These are phyloP conservation scores for Dryocosmus kuriphilus DNA, from an alignment of 2,888 invertebrate species.

Conservation along the genomic window DNA sequence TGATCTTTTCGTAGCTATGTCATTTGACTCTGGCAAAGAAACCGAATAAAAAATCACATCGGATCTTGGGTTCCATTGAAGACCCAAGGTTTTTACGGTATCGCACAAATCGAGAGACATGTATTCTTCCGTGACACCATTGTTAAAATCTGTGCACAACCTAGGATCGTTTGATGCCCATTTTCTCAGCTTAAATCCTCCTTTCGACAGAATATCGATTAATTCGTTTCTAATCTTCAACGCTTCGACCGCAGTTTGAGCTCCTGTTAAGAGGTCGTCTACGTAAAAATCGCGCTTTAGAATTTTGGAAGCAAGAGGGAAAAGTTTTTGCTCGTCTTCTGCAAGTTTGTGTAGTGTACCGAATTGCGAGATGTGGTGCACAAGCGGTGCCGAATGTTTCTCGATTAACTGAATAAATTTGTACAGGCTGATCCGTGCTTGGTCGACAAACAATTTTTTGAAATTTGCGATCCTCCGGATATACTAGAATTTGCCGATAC, in stretches of 20 bases:
- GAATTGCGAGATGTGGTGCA: constrained; percentile 42
- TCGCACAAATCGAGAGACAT: too few species aligned
- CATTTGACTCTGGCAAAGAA: neutral
- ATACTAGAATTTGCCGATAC: constrained; percentile 55
- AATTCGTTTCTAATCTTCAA: too few species aligned
- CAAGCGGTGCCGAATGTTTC: constrained; percentile 42
- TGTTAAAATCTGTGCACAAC: neutral
- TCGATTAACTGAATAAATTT: constrained; percentile 46
- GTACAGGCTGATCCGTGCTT: constrained; percentile 41
- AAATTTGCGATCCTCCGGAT: constrained; percentile 48
- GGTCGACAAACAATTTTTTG: constrained; percentile 63
- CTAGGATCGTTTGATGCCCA: neutral
- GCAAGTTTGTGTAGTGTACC: constrained; percentile 23
- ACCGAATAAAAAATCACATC: too few species aligned
- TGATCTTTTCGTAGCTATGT: neutral
- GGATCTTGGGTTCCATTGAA: too few species aligned
- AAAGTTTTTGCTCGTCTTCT: neutral
- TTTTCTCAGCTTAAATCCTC: too few species aligned
- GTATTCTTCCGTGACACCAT: neutral
- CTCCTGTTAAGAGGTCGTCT: too few species aligned
- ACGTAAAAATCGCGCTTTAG: too few species aligned
- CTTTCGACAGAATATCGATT: too few species aligned
- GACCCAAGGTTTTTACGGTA: too few species aligned
- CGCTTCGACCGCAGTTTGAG: too few species aligned
- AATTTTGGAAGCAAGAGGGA: too few species aligned